These are phyloP conservation scores for Catharus ustulatus DNA, from an alignment of 2,797 vertebrate genomes.

Conservation along the genomic window DNA sequence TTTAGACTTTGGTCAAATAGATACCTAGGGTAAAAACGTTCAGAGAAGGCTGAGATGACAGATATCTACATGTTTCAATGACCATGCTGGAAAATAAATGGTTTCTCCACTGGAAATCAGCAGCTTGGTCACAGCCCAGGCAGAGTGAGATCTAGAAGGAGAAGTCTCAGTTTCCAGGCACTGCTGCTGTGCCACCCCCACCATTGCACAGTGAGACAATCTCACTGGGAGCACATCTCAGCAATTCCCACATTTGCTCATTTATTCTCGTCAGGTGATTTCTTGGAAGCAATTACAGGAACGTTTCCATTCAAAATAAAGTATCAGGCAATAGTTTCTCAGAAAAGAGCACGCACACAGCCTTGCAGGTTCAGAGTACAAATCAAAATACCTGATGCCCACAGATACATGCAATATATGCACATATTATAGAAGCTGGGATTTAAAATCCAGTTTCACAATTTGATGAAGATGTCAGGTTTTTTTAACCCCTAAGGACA, in stretches of 20 bases:
- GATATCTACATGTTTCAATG: background rate
- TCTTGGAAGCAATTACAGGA: background rate
- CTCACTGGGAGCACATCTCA: background rate
- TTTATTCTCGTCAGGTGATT: background rate
- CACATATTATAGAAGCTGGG: background rate
- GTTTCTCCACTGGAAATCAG: background rate
- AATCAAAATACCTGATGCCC: background rate
- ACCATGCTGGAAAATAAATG: background rate
- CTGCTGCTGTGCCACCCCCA: background rate
- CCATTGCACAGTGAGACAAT: background rate
- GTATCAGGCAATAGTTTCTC: background rate
- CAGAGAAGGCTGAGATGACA: background rate
- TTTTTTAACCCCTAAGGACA: background rate
- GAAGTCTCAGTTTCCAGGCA: background rate
- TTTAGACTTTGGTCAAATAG: background rate
- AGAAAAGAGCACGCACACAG: background rate
- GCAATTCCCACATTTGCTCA: background rate
- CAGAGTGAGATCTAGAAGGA: background rate
- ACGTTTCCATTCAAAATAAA: background rate
- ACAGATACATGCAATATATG: background rate
- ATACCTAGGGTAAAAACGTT: background rate
- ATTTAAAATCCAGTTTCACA: background rate
- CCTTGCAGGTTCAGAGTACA: background rate
- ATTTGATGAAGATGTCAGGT: background rate
- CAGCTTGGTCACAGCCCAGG: background rate